Evolutionary conservation across 2,113 vertebrate species (phyloP).

Genomic region (Urocitellus parryii): DNA sequence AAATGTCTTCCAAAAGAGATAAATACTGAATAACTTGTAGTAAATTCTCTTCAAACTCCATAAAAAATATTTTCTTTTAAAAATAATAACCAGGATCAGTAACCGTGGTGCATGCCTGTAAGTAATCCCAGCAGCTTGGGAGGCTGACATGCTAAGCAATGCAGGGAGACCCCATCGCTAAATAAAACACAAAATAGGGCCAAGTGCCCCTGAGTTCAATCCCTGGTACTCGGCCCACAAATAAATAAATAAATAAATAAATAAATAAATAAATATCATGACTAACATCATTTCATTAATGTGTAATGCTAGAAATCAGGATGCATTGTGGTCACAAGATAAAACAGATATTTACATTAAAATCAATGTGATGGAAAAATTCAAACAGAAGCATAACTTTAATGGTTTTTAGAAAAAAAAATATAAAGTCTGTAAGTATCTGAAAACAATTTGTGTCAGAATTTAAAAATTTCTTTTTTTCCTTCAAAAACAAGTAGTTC

Average conservation of each 20-base stretch:
- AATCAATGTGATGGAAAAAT: neutral
- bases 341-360: neutral
- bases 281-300: neutral
- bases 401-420: neutral
- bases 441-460: neutral
- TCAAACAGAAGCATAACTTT: neutral
- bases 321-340: neutral
- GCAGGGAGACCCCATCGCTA: too few species aligned
- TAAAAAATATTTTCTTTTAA: constrained; percentile 18
- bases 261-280: too few species aligned
- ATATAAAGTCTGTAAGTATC: neutral
- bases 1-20: neutral
- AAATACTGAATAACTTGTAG: neutral
- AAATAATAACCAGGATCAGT: neutral
- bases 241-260: too few species aligned
- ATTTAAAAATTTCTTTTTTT: constrained; percentile 30
- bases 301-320: neutral
- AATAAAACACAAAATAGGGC: too few species aligned
- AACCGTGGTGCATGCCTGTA: too few species aligned
- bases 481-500: neutral
- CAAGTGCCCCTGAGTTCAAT: too few species aligned
- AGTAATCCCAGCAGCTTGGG: too few species aligned
- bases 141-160: too few species aligned
- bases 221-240: too few species aligned
- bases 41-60: neutral